phyloP scores from a whole-genome alignment of 1,140 invertebrate species.

The Hyphantria cunea region DNA sequence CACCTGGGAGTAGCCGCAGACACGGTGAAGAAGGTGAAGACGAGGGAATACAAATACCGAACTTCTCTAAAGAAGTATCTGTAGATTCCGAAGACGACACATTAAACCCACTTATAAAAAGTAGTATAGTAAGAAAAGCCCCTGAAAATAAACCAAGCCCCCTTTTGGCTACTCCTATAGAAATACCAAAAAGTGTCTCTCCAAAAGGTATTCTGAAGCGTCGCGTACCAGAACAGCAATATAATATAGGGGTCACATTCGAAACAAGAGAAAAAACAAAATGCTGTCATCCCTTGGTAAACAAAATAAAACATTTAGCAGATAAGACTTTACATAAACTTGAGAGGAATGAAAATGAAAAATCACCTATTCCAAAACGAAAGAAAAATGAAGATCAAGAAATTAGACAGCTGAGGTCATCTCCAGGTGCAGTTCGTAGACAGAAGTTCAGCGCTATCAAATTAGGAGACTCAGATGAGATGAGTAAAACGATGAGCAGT shows the following conservation, averaged over 20 bases:
- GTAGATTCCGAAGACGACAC: conserved; percentile 74
- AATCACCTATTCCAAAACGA: conserved; percentile 68
- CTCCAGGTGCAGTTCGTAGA: conserved; percentile 71
- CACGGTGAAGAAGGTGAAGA: conserved; percentile 75
- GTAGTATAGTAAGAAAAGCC: conserved; percentile 37
- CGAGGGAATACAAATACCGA: conserved; percentile 74
- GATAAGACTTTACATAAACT: conserved; percentile 82
- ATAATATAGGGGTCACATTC: conserved; percentile 50
- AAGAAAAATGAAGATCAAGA: conserved; percentile 75
- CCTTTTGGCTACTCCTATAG: conserved; percentile 53
- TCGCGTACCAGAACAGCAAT: conserved; percentile 67
- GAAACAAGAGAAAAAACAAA: conserved; percentile 79
- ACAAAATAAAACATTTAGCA: conserved; percentile 84
- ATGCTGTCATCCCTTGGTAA: conserved; percentile 83
- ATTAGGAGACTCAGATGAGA: conserved; percentile 73
- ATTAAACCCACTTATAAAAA: conserved; percentile 44
- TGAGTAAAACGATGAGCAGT: conserved; percentile 70
- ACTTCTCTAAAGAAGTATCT: conserved; percentile 80
- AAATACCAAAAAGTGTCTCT: conserved; percentile 68
- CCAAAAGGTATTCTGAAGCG: conserved; percentile 78
- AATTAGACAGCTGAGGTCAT: conserved; percentile 75
- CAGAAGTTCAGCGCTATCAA: conserved; percentile 78
- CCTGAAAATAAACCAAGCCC: conserved; percentile 52
- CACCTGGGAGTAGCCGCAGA: conserved; percentile 78
- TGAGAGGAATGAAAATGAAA: conserved; percentile 77